Evolutionary conservation across 1,140 invertebrate species (phyloP).

Genomic region (Scaptodrosophila lebanonensis): DNA sequence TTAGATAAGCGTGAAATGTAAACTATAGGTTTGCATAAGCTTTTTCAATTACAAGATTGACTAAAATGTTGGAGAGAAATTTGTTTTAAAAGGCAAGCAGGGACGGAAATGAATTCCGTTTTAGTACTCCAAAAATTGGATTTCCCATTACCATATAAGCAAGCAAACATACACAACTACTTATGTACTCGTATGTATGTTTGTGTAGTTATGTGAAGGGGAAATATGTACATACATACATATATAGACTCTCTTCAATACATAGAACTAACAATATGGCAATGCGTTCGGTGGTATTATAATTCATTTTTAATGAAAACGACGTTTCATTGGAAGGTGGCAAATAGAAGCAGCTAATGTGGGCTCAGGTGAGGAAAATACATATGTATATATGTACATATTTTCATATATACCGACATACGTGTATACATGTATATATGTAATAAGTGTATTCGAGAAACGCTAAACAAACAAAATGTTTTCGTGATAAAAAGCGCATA

Average conservation of each 20-base stretch:
- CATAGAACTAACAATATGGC: too few species aligned
- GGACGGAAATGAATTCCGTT: conserved; percentile 3
- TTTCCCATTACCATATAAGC: too few species aligned
- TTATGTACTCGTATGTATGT: too few species aligned
- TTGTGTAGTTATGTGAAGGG: too few species aligned
- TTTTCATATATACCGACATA: conserved; percentile 35
- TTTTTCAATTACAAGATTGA: neutral
- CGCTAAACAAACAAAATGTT: conserved; percentile 39
- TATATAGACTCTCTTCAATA: too few species aligned
- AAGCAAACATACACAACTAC: too few species aligned
- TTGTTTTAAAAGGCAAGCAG: too few species aligned
- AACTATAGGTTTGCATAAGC: too few species aligned
- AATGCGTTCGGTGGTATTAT: conserved; percentile 29
- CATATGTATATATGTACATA: conserved; percentile 39
- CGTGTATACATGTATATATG: too few species aligned
- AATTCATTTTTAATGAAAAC: conserved; percentile 14
- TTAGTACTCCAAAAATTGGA: too few species aligned
- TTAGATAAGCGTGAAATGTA: conserved; percentile 28
- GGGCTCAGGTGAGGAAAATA: conserved; percentile 32
- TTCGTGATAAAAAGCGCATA: conserved; percentile 51
- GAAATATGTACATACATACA: conserved; percentile 8
- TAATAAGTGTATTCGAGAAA: too few species aligned
- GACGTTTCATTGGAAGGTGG: conserved; percentile 46
- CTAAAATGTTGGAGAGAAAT: neutral
- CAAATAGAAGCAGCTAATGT: conserved; percentile 4